Evolutionary conservation across 2,113 vertebrate genomes (phyloP), one percentile per base, ranked within the genome.

Genomic region (Athene cunicularia): DNA sequence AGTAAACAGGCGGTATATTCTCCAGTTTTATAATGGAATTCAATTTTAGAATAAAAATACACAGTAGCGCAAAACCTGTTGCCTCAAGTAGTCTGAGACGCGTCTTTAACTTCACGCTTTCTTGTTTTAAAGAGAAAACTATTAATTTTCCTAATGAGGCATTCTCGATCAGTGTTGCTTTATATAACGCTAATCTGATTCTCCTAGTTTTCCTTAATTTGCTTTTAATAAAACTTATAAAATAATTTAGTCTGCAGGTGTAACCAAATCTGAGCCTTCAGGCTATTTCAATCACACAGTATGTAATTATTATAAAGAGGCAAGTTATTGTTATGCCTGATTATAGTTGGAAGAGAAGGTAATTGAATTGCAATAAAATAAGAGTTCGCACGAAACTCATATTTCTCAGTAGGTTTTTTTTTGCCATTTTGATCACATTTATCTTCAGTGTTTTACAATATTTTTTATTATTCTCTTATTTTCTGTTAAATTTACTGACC

Each of bases 221-320:
- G 33, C 66, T 96, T 96, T 95, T 97, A 95, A 91, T 96, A 96
- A 94, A 66, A 67, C 73, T 86, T 95, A 83, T 28, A 86, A 91
- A 95, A 84, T 91, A 95, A 86, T 75, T 89, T 67, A 68, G 67
- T 93, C 83, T 96, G 75, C 70, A 91, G 96, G 39, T 97, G 45
- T 94, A 95, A 90, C 84, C 76, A 77, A 82, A 82, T 64, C 74
- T 64, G 56, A 88, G 87, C 86, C 95, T 83, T 90, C 79, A 60
- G 82, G 95, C 74, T 96, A 45, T 87, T 93, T 67, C 66, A 83
- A 18, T 90, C 80, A 62, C 90, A 74, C n/a, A 82, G 75, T 93
- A 92, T 93, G 72, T 94, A 93, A 95, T 96, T 96, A 91, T 92
- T 95, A 81, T 67, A 64, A 89, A 91, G 66, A 82, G 39, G 58